Evolutionary conservation across 2,888 invertebrate species (phyloP).

Genomic region (Sarcophaga variegata): DNA sequence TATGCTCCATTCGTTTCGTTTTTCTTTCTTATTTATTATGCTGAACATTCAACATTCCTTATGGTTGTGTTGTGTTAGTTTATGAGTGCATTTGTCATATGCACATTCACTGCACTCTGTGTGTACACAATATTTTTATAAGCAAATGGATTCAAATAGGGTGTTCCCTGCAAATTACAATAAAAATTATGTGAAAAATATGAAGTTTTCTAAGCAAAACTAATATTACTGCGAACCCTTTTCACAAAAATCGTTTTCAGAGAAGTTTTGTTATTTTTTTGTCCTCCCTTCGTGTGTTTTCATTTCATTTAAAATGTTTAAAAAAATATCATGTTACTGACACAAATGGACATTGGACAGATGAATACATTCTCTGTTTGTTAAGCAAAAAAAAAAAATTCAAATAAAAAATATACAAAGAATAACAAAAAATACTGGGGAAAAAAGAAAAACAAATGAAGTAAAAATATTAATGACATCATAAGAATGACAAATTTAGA

Average conservation of each 20-base stretch:
- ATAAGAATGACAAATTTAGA: constrained; percentile 56
- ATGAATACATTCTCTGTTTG: constrained; percentile 71
- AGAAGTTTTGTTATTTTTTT: constrained; percentile 27
- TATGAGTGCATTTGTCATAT: constrained; percentile 60
- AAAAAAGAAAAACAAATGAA: background rate
- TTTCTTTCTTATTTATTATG: background rate
- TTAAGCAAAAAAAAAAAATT: constrained; percentile 5
- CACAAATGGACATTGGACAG: constrained; percentile 78
- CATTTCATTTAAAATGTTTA: constrained; percentile 19
- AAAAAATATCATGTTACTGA: constrained; percentile 75
- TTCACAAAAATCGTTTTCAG: constrained; percentile 29
- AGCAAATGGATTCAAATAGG: constrained; percentile 21
- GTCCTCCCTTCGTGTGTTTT: constrained; percentile 27
- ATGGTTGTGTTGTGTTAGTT: constrained; percentile 32
- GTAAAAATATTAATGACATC: constrained; percentile 43
- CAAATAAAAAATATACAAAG: background rate
- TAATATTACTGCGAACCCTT: background rate
- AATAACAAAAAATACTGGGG: too few species aligned
- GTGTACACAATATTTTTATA: background rate
- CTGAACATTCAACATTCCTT: constrained; percentile 17
- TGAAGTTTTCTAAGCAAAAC: background rate
- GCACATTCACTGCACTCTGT: constrained; percentile 22
- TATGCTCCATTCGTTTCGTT: background rate
- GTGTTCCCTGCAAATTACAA: background rate
- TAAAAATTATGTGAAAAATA: background rate